Evolutionary conservation across 2,888 invertebrate genomes (phyloP).

Genomic region (Amphimallon solstitiale): DNA sequence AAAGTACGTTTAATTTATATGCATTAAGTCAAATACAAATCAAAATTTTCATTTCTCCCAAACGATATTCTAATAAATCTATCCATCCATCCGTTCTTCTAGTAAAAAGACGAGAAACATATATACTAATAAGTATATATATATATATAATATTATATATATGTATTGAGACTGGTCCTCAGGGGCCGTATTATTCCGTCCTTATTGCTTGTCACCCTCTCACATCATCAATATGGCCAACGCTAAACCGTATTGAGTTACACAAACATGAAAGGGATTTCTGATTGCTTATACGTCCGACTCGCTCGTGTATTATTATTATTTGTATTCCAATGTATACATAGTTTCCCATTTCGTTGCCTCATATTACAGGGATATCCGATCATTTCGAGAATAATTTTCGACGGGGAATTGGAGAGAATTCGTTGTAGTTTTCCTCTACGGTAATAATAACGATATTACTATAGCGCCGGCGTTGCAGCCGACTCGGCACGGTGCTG

Average conservation of each 20-base stretch:
- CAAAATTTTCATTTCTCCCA: background rate
- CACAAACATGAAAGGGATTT: conserved; percentile 52
- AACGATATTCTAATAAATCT: background rate
- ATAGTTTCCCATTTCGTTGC: conserved; percentile 5
- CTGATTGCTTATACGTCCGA: conserved; percentile 45
- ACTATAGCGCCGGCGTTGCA: background rate
- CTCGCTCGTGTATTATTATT: background rate
- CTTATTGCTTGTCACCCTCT: conserved; percentile 54
- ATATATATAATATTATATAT: conserved; percentile 51
- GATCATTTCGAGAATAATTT: conserved; percentile 15
- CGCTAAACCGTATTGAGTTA: conserved; percentile 56
- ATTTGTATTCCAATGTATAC: background rate
- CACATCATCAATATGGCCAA: conserved; percentile 56
- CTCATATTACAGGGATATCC: conserved; percentile 1
- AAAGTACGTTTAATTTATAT: no score
- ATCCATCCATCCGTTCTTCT: background rate
- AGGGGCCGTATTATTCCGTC: conserved; percentile 52
- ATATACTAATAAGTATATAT: no score
- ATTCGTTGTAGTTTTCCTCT: background rate
- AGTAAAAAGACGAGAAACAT: conserved; percentile 3
- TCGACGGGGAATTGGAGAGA: conserved; percentile 5
- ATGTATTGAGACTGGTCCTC: conserved; percentile 46
- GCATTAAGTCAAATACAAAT: no score
- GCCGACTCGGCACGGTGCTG: background rate
- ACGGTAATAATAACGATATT: background rate